A percentile compares a stretch with the other conserved stretches of the same genome.
These are phyloP conservation scores for Teinopalpus imperialis DNA, from an alignment of 2,888 invertebrate genomes.

Conservation along the genomic window DNA sequence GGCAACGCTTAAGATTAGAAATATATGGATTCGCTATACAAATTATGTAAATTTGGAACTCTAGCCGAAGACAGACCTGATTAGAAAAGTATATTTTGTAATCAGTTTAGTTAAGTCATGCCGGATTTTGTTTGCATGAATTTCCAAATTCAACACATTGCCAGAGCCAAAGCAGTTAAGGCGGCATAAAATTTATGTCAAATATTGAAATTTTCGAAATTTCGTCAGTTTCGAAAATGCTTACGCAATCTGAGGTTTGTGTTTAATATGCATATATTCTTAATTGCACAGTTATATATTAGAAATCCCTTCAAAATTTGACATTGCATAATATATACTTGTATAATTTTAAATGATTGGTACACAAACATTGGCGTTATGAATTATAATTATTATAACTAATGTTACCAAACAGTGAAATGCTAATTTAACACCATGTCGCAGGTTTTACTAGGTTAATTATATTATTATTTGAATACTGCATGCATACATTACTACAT, in stretches of 20 bases:
- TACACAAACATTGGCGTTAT: too few relatives aligned
- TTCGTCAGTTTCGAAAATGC: constrained; percentile 9
- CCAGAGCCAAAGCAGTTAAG: neutral
- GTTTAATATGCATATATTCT: constrained; percentile 14
- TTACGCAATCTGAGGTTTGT: constrained; percentile 3
- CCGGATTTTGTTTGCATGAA: constrained; percentile 4
- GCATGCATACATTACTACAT: too few relatives aligned
- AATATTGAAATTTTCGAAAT: constrained; percentile 23
- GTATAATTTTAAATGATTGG: neutral
- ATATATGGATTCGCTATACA: too few relatives aligned
- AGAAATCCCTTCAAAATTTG: constrained; percentile 13
- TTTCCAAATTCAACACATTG: constrained; percentile 18
- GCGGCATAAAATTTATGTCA: constrained; percentile 14
- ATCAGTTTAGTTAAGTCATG: neutral
- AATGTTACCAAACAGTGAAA: too few relatives aligned
- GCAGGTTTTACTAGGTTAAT: too few relatives aligned
- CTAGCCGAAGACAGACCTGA: too few relatives aligned
- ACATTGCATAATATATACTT: neutral
- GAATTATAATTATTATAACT: too few relatives aligned
- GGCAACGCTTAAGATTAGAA: too few relatives aligned
- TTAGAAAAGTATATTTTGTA: too few relatives aligned
- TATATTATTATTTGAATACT: too few relatives aligned
- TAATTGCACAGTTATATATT: constrained; percentile 3
- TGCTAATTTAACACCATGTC: too few relatives aligned
- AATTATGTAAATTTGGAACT: too few relatives aligned